Conservation (phyloP, 2,113 vertebrate species). For the Rousettus leschenaultii region DNA sequence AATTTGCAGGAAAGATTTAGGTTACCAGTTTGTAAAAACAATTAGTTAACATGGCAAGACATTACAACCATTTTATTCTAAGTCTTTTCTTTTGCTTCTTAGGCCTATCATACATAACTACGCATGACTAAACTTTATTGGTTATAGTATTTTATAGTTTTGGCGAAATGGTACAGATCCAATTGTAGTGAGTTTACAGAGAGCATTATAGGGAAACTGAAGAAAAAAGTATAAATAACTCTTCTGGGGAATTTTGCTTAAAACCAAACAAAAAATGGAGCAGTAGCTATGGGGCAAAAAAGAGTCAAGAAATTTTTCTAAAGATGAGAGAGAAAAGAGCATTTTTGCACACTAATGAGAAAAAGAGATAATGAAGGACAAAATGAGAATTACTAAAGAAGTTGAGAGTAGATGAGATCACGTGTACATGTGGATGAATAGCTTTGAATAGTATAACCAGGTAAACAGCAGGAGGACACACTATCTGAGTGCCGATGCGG, state of each 20-base stretch:
- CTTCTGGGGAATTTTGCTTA: neutral
- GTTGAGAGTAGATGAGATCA: neutral
- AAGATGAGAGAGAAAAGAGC: neutral
- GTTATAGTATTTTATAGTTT: neutral
- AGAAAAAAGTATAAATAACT: neutral
- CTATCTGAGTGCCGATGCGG: fast-evolving
- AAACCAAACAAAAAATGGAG: neutral
- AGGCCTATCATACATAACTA: fast-evolving
- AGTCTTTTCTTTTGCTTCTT: neutral
- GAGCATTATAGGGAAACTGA: neutral
- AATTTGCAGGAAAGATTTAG: neutral
- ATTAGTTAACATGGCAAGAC: neutral
- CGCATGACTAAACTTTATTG: neutral
- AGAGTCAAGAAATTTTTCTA: neutral
- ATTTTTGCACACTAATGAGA: neutral
- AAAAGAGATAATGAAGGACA: neutral
- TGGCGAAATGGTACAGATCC: neutral
- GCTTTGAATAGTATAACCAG: neutral
- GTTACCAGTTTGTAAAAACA: neutral
- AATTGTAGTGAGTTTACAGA: neutral
- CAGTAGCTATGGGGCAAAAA: neutral
- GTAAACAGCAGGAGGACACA: neutral
- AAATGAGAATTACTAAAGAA: neutral
- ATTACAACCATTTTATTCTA: neutral
- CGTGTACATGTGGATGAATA: neutral